Evolutionary conservation across 64 coral and sea anemone genomes (phyloP).

Genomic region (Catalaphyllia jardinei): DNA sequence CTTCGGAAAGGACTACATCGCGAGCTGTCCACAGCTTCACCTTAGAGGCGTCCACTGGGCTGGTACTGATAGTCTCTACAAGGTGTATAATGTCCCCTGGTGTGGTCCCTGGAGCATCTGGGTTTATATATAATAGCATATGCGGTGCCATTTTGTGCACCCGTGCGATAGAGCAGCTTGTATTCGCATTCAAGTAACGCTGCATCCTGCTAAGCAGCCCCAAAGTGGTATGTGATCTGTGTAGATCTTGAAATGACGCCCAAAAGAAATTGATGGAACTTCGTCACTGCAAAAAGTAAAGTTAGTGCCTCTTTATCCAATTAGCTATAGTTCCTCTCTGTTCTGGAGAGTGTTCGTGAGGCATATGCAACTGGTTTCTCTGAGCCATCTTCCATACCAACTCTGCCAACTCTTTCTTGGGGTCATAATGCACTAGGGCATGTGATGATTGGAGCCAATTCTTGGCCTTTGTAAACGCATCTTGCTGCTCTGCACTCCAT

Average conservation of each 20-base stretch:
- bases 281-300: background rate
- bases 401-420: conserved; percentile 32
- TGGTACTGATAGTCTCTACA: background rate
- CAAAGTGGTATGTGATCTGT: conserved; percentile 52
- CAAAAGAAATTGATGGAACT: conserved; percentile 42
- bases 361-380: conserved; percentile 45
- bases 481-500: conserved; percentile 13
- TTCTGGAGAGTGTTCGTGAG: conserved; percentile 12
- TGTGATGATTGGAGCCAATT: conserved; percentile 9
- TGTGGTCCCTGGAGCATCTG: background rate
- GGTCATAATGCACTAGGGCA: conserved; percentile 49
- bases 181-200: conserved; percentile 40
- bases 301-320: conserved; percentile 2
- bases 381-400: conserved; percentile 41
- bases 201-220: background rate
- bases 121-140: background rate
- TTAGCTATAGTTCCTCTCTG: conserved; percentile 45
- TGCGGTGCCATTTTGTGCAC: background rate
- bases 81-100: background rate
- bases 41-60: background rate
- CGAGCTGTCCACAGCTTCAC: conserved; percentile 12
- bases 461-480: conserved; percentile 39
- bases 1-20: conserved; percentile 13
- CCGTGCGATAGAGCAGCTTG: conserved; percentile 6
- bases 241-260: conserved; percentile 34